Evolutionary conservation across 2,113 vertebrate species (phyloP).

Genomic region (Pelvicachromis taeniatus): DNA sequence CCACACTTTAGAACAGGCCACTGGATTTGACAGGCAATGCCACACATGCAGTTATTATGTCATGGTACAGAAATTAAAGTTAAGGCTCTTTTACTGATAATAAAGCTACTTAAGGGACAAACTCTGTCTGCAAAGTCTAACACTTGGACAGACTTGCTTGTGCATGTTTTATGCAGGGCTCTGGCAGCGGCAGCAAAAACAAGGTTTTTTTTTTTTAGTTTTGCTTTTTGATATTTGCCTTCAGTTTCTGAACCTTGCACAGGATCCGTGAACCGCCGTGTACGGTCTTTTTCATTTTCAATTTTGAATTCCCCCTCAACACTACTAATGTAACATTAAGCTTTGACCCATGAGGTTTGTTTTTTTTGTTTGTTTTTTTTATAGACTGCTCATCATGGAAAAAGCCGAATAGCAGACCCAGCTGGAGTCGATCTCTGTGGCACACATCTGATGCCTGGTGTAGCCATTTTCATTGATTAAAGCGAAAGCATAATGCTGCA

Average conservation of each 20-base stretch:
- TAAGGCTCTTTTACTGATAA: not conserved
- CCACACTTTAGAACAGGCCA: not conserved
- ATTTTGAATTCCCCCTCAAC: not conserved
- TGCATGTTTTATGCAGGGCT: not conserved
- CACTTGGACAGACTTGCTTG: not conserved
- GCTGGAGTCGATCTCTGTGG: not conserved
- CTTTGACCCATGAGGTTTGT: not conserved
- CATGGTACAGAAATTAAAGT: not conserved
- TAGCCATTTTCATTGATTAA: not conserved
- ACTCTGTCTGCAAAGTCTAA: not conserved
- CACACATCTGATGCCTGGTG: not conserved
- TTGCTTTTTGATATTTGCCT: not conserved
- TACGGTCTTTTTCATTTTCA: not conserved
- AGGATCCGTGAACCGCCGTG: not conserved
- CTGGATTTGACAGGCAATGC: not conserved
- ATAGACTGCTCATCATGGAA: not conserved
- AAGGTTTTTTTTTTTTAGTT: accelerated
- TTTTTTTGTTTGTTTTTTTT: not conserved
- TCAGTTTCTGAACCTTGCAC: not conserved
- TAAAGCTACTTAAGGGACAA: not conserved
- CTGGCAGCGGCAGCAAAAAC: not conserved
- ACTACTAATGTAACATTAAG: not conserved
- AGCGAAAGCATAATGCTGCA: not conserved
- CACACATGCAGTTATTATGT: not conserved
- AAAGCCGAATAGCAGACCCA: not conserved